Conservation (phyloP, 2,888 invertebrate species). For the Protophormia terraenovae region DNA sequence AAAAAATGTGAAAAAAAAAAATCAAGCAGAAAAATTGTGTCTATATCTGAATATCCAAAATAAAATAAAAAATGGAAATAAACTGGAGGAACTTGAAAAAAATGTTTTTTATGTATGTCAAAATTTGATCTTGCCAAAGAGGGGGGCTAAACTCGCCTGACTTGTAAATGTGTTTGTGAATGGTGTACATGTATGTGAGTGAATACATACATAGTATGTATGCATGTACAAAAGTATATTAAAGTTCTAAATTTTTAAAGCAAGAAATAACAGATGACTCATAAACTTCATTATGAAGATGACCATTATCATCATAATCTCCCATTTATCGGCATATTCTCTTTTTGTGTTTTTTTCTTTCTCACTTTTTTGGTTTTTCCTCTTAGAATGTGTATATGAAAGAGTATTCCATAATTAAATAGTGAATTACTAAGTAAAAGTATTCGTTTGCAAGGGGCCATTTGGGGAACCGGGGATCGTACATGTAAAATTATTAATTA, state of each 20-base stretch:
- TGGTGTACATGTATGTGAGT: not conserved
- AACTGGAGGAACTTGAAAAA: slow-evolving; percentile 8
- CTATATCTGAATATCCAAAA: slow-evolving; percentile 56
- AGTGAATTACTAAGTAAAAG: not conserved
- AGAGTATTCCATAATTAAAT: not conserved
- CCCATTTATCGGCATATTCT: slow-evolving; percentile 20
- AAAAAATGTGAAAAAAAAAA: slow-evolving; percentile 47
- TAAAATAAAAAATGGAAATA: slow-evolving; percentile 1
- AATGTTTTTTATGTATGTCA: slow-evolving; percentile 30
- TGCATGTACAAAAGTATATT: not conserved
- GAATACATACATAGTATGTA: not conserved
- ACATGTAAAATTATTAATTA: slow-evolving; percentile 9
- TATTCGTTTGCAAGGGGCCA: not conserved
- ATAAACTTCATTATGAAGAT: slow-evolving; percentile 48
- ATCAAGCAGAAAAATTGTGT: slow-evolving; percentile 56
- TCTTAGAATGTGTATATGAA: too few relatives aligned
- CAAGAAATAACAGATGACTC: slow-evolving; percentile 46
- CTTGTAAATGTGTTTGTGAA: slow-evolving; percentile 14
- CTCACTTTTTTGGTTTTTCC: not conserved
- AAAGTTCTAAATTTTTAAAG: slow-evolving; percentile 24
- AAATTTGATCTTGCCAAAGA: slow-evolving; percentile 65
- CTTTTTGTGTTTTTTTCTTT: not conserved
- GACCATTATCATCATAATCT: slow-evolving; percentile 24
- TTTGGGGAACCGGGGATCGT: not conserved
- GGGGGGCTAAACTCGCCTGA: slow-evolving; percentile 27